Base-by-base conservation (phyloP, 2,113 vertebrate species). In the Progne subis region DNA sequence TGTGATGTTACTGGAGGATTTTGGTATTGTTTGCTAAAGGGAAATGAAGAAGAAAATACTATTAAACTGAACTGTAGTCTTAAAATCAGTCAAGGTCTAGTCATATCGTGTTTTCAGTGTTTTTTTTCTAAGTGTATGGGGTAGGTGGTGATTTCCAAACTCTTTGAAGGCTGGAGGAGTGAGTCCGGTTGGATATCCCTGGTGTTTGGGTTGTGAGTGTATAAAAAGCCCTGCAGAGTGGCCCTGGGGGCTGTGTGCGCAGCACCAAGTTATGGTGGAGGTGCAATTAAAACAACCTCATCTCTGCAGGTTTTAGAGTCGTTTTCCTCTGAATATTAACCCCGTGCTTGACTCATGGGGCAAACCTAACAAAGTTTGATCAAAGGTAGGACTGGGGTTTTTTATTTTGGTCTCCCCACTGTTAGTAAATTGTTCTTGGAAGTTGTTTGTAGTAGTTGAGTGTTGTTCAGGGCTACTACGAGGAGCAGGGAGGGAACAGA, bases 401-500 rank as follows among this genome's bases (percentile, higher is more conserved):
- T 74, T 46, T 31, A 6, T 44, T 70, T n/a, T 46, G 39, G 46
- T 75, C 13, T 52, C 32, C 31, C 7, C 3, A 1, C 16, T 8
- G 13, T 56, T 34, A 44, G 63, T 46, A 74, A n/a, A 50, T 44
- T 52, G 44, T 86, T 93, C 46, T 82, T 88, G 82, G 75, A 63
- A 93, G 90, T 88, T 61, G 46, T 47, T 29, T 63, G 88, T 77
- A 69, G 92, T 26, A 81, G 72, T 8, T 47, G 64, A 11, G 14
- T 11, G 77, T 63, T 55, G 70, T 64, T 91, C 60, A 67, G 59
- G 81, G 52, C 43, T 63, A 5, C 76, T 55, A 2, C 3, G 32
- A 86, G 75, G 86, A 86, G 83, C 91, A 77, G 60, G 65, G 79
- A 67, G 88, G 86, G 80, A 55, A 77, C 81, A 94, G 91, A 95